Percentiles rank a stretch among this genome's conserved stretches.
These are phyloP conservation scores for Bryconaethiops microstoma DNA, from an alignment of 2,797 vertebrate species.

Conservation along the genomic window DNA sequence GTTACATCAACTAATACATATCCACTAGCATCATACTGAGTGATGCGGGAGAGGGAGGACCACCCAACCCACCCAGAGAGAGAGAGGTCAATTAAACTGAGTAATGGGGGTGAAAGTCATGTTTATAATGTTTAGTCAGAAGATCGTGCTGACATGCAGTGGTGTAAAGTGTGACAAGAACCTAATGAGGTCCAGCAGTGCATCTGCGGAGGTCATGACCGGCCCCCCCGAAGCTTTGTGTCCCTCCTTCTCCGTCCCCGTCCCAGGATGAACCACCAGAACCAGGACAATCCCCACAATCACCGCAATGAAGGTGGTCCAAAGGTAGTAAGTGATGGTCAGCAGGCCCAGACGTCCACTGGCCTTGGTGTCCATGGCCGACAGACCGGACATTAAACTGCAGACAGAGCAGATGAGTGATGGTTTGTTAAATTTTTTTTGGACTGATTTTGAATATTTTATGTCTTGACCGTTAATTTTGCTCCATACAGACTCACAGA, in stretches of 20 bases:
- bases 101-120: too few species aligned
- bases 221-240: slow-evolving; percentile 72
- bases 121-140: too few species aligned
- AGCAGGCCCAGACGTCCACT: slow-evolving; percentile 86
- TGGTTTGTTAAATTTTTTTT: too few species aligned
- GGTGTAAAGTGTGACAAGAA: slow-evolving; percentile 50
- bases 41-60: too few species aligned
- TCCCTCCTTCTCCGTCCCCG: slow-evolving; percentile 81
- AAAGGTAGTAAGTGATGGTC: slow-evolving; percentile 90
- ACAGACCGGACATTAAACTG: slow-evolving; percentile 89
- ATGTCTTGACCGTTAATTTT: too few species aligned
- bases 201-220: slow-evolving; percentile 86
- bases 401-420: neutral
- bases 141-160: too few species aligned
- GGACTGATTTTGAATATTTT: too few species aligned
- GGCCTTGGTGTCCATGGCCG: slow-evolving; percentile 86
- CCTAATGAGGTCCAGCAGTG: slow-evolving; percentile 90
- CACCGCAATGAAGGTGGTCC: slow-evolving; percentile 90
- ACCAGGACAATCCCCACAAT: slow-evolving; percentile 85
- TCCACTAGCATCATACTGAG: too few species aligned
- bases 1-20: too few species aligned
- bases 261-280: slow-evolving; percentile 84
- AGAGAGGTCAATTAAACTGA: too few species aligned
- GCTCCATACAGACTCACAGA: too few species aligned
- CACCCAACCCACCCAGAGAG: too few species aligned